phyloP scores from a whole-genome alignment of 2,888 invertebrate genomes.

The Nymphalis polychloros region DNA sequence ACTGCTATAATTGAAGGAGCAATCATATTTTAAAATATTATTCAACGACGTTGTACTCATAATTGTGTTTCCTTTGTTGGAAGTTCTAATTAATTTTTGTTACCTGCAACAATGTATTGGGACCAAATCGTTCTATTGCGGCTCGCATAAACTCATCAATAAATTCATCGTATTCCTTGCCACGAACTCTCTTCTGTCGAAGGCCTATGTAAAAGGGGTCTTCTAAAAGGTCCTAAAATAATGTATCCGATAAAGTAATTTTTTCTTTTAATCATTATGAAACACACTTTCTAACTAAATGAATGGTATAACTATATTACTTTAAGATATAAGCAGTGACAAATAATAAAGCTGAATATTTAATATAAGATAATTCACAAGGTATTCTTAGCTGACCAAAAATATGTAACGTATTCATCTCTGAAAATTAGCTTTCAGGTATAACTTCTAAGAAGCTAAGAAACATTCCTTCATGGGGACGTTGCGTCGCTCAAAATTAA shows the following conservation, averaged over 20 bases:
- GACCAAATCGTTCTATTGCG: conserved; percentile 92
- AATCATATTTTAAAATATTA: no score
- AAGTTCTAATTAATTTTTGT: conserved; percentile 33
- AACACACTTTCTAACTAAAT: no score
- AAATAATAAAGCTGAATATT: no score
- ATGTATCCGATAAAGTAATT: background rate
- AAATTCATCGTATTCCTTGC: conserved; percentile 94
- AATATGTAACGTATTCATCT: background rate
- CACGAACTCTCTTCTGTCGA: conserved; percentile 91
- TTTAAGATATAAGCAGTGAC: no score
- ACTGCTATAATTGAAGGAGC: no score
- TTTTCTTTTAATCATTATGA: no score
- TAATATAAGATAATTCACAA: no score
- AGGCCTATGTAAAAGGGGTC: conserved; percentile 98
- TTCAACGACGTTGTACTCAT: no score
- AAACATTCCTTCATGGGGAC: background rate
- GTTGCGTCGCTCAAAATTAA: background rate
- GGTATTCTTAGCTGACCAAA: no score
- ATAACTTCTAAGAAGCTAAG: background rate
- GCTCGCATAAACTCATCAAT: conserved; percentile 99
- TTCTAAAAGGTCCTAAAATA: conserved; percentile 87
- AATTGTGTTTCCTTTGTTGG: no score
- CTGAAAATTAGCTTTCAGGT: background rate
- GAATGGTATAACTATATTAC: no score
- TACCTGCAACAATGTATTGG: conserved; percentile 90